Evolutionary conservation across 2,888 invertebrate species (phyloP), one percentile per base, ranked within the genome.

Genomic region (Lamellibrachia columna): DNA sequence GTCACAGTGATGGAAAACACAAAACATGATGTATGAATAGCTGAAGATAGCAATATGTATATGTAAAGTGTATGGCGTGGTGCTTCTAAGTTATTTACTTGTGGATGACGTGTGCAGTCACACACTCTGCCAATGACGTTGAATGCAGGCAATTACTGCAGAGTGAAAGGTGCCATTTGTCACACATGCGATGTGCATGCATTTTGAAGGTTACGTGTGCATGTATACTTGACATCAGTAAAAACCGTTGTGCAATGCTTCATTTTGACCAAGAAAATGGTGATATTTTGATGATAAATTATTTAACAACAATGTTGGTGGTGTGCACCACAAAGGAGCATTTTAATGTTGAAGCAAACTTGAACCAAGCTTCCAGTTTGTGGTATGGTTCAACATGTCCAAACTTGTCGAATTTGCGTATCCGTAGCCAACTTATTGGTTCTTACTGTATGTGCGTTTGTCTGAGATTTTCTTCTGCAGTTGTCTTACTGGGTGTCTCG

Each of bases 11-110:
- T n/a, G 75, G 75, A 6, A 75, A 75, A 75, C 75, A 75, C 75
- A 75, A 15, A 11, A 75, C 75, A 75, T 22, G 40, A 40, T 40
- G 40, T 40, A 40, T 40, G 75, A 75, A 75, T 75, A 75, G n/a
- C 75, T 75, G 75, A 75, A 75, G 75, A 75, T 75, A 75, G 75
- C 75, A 75, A 75, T 75, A 75, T 75, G 75, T 75, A 75, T 75
- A 75, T 75, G 75, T 75, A n/a, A 75, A 75, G 75, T 75, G 75
- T 55, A 55, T 55, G 55, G 55, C 55, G 9, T 55, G 7, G 55
- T 75, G 75, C 75, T 75, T 75, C 75, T 75, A 75, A 75, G 75
- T 75, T 75, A 75, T 75, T 58, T 75, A 75, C 75, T 75, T 75
- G 75, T 75, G 15, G 75, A 75, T 75, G 75, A 75, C 75, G 6